Evolutionary conservation across 1,140 invertebrate genomes (phyloP).

Genomic region (Temnothorax nylanderi): DNA sequence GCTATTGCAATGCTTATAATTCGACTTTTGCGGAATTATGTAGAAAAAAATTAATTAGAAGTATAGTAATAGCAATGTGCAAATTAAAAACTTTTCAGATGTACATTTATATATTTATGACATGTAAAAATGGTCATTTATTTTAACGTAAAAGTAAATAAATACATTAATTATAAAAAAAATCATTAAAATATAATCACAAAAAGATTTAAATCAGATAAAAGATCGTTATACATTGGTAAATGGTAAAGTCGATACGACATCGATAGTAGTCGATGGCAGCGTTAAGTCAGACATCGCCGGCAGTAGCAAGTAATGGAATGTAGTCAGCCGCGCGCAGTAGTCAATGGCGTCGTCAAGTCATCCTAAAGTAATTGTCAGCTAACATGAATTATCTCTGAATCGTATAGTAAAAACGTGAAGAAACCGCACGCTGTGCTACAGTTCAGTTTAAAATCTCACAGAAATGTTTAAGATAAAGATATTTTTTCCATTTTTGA

Average conservation of each 20-base stretch:
- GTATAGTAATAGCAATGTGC: not conserved
- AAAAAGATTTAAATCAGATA: not conserved
- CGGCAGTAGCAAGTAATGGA: not conserved
- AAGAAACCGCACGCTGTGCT: not conserved
- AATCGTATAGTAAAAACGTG: not conserved
- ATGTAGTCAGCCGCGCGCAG: not conserved
- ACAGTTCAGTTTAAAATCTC: not conserved
- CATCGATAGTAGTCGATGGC: not conserved
- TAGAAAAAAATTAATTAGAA: not conserved
- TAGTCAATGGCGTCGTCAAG: slow-evolving; percentile 15
- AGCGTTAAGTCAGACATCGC: not conserved
- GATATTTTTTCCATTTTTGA: not conserved
- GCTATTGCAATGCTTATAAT: not conserved
- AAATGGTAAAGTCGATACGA: not conserved
- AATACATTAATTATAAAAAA: not conserved
- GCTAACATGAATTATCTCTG: not conserved
- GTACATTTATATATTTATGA: not conserved
- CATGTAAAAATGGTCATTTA: not conserved
- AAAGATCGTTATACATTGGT: not conserved
- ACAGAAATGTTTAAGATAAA: not conserved
- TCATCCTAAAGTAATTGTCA: not conserved
- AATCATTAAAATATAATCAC: not conserved
- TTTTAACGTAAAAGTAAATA: not conserved
- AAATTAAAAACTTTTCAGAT: not conserved
- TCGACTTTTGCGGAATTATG: not conserved